phyloP scores from a whole-genome alignment of 23 tunicate species.

The Trididemnum miniatum region DNA sequence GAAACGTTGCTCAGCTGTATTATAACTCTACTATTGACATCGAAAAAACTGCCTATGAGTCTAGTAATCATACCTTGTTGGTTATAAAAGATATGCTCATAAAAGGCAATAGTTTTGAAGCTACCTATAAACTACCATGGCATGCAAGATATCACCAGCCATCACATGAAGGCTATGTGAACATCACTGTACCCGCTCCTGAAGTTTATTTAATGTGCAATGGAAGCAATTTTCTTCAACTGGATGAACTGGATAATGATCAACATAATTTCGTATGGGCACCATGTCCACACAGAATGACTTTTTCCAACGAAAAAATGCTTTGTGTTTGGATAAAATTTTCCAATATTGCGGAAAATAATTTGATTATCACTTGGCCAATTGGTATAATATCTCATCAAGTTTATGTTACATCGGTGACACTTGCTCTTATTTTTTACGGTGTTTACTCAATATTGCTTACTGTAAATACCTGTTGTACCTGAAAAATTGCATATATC shows the following conservation, averaged over 20 bases:
- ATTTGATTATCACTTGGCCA: neutral
- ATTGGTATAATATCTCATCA: neutral
- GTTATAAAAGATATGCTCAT: neutral
- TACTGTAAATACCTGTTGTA: too few species aligned
- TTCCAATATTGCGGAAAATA: neutral
- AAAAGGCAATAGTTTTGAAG: neutral
- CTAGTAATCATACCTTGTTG: constrained; percentile 36
- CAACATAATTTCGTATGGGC: neutral
- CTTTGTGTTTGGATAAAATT: neutral
- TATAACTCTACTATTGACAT: constrained; percentile 49
- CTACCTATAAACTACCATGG: neutral
- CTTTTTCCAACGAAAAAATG: neutral
- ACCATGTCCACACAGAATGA: neutral
- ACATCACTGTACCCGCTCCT: neutral
- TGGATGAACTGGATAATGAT: neutral
- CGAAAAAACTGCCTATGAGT: constrained; percentile 49
- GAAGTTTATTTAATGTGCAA: neutral
- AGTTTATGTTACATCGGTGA: neutral
- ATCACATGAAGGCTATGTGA: neutral
- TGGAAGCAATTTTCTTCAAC: neutral
- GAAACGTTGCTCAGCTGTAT: neutral
- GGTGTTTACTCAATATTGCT: neutral
- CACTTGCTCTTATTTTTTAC: neutral
- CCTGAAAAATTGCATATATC: too few species aligned
- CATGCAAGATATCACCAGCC: constrained; percentile 21